A percentile compares a stretch with the other conserved stretches of the same genome.
These are phyloP conservation scores for Pseudomyrmex dendroicus DNA, from an alignment of 1,140 invertebrate species.

Conservation along the genomic window DNA sequence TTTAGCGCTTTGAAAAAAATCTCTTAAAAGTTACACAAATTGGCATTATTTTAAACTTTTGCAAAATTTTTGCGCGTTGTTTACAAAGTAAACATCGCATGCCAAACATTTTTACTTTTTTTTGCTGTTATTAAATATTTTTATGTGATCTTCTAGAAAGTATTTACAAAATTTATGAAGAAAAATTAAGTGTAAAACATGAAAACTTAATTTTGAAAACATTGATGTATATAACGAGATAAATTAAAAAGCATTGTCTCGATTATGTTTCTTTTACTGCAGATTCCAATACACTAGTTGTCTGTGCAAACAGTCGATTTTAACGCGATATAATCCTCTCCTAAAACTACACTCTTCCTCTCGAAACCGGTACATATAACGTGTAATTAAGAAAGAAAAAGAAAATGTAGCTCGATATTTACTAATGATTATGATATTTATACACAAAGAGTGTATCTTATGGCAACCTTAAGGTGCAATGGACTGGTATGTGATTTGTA, in stretches of 20 bases:
- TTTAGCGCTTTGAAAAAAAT: slow-evolving; percentile 25
- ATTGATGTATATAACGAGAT: background rate
- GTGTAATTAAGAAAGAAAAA: slow-evolving; percentile 24
- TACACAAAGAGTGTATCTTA: slow-evolving; percentile 67
- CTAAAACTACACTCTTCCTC: slow-evolving; percentile 38
- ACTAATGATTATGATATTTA: slow-evolving; percentile 74
- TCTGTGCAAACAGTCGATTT: background rate
- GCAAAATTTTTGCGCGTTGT: slow-evolving; percentile 5
- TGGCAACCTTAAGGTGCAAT: slow-evolving; percentile 75
- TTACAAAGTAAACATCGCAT: background rate
- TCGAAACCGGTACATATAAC: slow-evolving; percentile 33
- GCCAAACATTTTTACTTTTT: slow-evolving; percentile 6
- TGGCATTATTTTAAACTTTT: background rate
- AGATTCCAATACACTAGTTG: slow-evolving; percentile 18
- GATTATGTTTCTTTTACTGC: slow-evolving; percentile 15
- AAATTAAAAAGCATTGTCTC: background rate
- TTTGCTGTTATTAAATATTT: slow-evolving; percentile 22
- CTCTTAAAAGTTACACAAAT: slow-evolving; percentile 23
- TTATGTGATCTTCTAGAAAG: background rate
- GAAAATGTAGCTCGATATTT: slow-evolving; percentile 56
- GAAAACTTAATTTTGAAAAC: slow-evolving; percentile 1
- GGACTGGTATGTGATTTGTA: slow-evolving; percentile 82
- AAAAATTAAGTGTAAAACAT: slow-evolving; percentile 12
- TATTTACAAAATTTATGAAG: slow-evolving; percentile 23
- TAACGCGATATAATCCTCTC: slow-evolving; percentile 25